Conservation (phyloP, 2,113 vertebrate species). For the Muntiacus reevesi region DNA sequence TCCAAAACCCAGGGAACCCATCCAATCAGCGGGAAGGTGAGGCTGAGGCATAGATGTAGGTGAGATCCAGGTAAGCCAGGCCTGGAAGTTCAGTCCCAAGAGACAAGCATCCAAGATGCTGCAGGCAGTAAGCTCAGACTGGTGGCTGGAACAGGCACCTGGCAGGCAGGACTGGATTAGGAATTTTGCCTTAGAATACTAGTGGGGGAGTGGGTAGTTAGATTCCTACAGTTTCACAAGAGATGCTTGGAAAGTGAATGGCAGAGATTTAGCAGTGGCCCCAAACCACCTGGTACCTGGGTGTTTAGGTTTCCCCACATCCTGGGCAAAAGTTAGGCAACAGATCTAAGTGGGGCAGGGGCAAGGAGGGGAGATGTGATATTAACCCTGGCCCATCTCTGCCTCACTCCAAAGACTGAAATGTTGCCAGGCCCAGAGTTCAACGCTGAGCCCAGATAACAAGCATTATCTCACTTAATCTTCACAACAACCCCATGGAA, state of each 20-base stretch:
- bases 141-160: not conserved
- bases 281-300: not conserved
- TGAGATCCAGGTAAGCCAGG: not conserved
- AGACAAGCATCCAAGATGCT: not conserved
- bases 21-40: not conserved
- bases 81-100: not conserved
- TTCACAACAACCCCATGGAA: too few relatives aligned
- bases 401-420: not conserved
- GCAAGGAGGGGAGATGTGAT: fast-evolving
- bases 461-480: not conserved
- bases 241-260: not conserved
- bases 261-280: not conserved
- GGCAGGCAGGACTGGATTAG: not conserved
- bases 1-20: not conserved
- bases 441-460: not conserved
- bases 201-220: not conserved
- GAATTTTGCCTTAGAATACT: not conserved
- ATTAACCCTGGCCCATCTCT: not conserved
- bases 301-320: not conserved
- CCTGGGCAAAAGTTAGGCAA: not conserved
- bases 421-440: not conserved
- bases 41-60: not conserved
- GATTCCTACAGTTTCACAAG: not conserved
- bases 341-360: fast-evolving
- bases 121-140: not conserved